Evolutionary conservation across 2,888 invertebrate genomes (phyloP).

Genomic region (Arge pagana): DNA sequence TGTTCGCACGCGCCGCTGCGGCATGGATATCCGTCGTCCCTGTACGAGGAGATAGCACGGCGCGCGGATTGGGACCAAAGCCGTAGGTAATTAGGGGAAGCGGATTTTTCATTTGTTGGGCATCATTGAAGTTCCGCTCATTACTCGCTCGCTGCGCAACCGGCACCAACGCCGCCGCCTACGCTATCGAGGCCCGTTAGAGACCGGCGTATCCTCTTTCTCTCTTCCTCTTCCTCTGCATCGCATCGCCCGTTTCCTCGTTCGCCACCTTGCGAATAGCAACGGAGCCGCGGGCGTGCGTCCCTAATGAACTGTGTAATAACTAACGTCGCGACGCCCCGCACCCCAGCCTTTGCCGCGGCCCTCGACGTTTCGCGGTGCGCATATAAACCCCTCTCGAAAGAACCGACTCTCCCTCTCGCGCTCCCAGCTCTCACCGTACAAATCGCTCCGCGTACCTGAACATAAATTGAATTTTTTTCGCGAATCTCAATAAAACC

Average conservation of each 20-base stretch:
- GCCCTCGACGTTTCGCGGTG: slow-evolving; percentile 22
- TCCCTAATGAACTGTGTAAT: slow-evolving; percentile 53
- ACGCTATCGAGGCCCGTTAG: slow-evolving; percentile 3
- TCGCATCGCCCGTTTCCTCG: slow-evolving; percentile 4
- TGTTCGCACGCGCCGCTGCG: neutral
- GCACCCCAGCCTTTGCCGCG: slow-evolving; percentile 17
- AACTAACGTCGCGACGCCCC: slow-evolving; percentile 49
- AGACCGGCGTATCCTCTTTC: slow-evolving; percentile 18
- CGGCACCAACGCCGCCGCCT: slow-evolving; percentile 5
- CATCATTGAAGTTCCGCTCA: slow-evolving; percentile 41
- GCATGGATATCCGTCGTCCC: too few relatives aligned
- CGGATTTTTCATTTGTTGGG: slow-evolving; percentile 44
- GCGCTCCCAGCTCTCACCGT: too few relatives aligned
- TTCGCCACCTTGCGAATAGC: slow-evolving; percentile 16
- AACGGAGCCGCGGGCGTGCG: slow-evolving; percentile 24
- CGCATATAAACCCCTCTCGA: slow-evolving; percentile 26
- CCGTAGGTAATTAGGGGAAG: slow-evolving; percentile 43
- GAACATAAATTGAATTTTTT: too few relatives aligned
- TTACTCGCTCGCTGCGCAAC: slow-evolving; percentile 32
- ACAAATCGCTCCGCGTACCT: too few relatives aligned
- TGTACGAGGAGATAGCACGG: slow-evolving; percentile 5
- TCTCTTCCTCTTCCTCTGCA: slow-evolving; percentile 1
- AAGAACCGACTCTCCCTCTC: too few relatives aligned
- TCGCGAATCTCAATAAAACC: too few relatives aligned
- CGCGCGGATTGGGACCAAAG: slow-evolving; percentile 19